Base-by-base conservation (phyloP, 2,797 vertebrate species). In the Crypturellus tataupa region DNA sequence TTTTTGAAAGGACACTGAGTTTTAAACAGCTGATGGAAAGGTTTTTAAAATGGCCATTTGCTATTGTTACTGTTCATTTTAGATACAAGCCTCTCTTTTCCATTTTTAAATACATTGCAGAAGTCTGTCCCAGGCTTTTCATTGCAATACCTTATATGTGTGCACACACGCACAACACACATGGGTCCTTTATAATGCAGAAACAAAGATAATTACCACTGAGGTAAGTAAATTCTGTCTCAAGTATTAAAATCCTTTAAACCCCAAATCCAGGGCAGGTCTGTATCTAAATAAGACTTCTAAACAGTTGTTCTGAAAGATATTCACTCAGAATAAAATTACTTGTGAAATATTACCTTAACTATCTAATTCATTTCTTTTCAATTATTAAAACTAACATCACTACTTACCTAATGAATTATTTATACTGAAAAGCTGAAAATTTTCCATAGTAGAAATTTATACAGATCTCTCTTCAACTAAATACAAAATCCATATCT, bases 331-430 rank as follows among this genome's bases (percentile, higher is more conserved):
- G 96, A 96, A 95, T 76, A 89, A 84, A 88, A 88, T 59, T 40
- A 92, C 80, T 89, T 90, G 94, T 85, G 68, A 96, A 93, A 89
- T 67, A 85, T 53, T 97, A 81, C 35, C 72, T 87, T 88, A 90
- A 76, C 93, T 97, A 94, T 93, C 96, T 97, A 97, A 93, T 95
- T 40, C 62, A 67, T 92, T 85, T 85, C 59, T 97, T 77, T 92
- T 67, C 92, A 97, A 71, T 93, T 96, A 97, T 97, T 95, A 95
- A 95, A 97, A 94, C 97, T 98, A 97, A 91, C 88, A 63, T 87
- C 46, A 97, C 97, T 97, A 98, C 98, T 98, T 98, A 98, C 97
- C 98, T 98, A 98, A 97, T 97, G 94, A 98, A 97, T 97, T 97
- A 98, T 94, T 97, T 97, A 97, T 97, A 98, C 63, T 97, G 97